phyloP scores from a whole-genome alignment of 2,113 vertebrate species.

The Dipodomys spectabilis region DNA sequence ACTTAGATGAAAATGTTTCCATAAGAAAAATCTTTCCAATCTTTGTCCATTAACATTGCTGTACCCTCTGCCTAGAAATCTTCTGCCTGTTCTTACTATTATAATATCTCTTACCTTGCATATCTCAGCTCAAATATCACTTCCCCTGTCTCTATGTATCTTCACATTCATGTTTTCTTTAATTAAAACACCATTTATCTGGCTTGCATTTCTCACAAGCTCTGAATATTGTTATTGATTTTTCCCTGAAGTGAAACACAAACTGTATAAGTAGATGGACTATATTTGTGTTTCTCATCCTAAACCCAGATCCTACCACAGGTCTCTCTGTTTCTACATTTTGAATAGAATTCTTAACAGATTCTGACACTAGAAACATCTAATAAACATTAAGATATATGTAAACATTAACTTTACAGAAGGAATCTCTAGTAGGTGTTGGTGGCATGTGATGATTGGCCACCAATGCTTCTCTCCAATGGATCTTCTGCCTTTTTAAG shows the following conservation, averaged over 20 bases:
- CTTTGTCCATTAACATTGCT: not conserved
- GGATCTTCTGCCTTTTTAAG: not conserved
- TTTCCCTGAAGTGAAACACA: not conserved
- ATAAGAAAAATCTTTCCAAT: not conserved
- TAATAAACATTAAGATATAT: slow-evolving; percentile 22
- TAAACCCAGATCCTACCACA: not conserved
- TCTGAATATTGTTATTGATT: not conserved
- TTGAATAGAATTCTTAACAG: not conserved
- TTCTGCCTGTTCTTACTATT: not conserved
- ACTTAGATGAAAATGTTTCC: not conserved
- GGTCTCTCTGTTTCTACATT: not conserved
- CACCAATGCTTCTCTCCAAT: not conserved
- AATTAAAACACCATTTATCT: not conserved
- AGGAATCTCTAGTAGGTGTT: not conserved
- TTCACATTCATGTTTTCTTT: not conserved
- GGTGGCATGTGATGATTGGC: not conserved
- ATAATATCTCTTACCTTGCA: not conserved
- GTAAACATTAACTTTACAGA: slow-evolving; percentile 12
- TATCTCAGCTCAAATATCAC: not conserved
- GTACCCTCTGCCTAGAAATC: not conserved
- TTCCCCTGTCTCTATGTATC: not conserved
- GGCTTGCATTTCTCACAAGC: not conserved
- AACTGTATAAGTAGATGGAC: not conserved
- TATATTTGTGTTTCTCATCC: not conserved
- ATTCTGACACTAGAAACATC: too few relatives aligned